Conservation (phyloP, 2,113 vertebrate genomes). For the Beaufortia kweichowensis region DNA sequence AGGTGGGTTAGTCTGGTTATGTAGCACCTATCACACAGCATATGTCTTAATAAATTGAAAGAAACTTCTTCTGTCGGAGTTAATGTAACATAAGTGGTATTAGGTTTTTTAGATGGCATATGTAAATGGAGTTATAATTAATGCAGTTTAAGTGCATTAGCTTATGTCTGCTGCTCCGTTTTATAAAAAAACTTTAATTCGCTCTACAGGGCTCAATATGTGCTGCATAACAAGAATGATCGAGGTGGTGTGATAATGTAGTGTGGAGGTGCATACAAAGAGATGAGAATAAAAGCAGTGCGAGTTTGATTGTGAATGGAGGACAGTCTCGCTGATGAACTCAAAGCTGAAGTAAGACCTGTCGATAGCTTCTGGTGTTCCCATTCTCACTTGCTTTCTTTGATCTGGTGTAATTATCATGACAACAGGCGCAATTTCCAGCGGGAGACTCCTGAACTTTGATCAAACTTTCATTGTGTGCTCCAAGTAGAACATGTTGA, state of each 20-base stretch:
- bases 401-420: slow-evolving; percentile 48
- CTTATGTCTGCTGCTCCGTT: too few relatives aligned
- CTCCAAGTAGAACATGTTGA: slow-evolving; percentile 34
- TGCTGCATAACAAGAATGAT: too few relatives aligned
- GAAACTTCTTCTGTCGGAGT: too few relatives aligned
- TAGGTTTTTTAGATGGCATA: too few relatives aligned
- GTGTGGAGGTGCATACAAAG: background rate
- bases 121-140: too few relatives aligned
- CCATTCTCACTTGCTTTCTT: slow-evolving; percentile 14
- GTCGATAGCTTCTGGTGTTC: slow-evolving; percentile 7
- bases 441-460: slow-evolving; percentile 41
- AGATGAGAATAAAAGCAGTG: background rate
- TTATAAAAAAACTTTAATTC: too few relatives aligned
- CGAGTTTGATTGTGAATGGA: background rate
- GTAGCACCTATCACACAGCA: too few relatives aligned
- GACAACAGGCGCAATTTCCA: slow-evolving; percentile 40
- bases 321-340: background rate
- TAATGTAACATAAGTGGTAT: too few relatives aligned
- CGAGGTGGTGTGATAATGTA: background rate
- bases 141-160: too few relatives aligned
- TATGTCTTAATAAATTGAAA: too few relatives aligned
- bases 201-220: too few relatives aligned
- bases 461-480: slow-evolving; percentile 47
- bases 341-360: background rate
- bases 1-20: too few relatives aligned